Conservation (phyloP, 2,113 vertebrate species). For the Mohoua ochrocephala region DNA sequence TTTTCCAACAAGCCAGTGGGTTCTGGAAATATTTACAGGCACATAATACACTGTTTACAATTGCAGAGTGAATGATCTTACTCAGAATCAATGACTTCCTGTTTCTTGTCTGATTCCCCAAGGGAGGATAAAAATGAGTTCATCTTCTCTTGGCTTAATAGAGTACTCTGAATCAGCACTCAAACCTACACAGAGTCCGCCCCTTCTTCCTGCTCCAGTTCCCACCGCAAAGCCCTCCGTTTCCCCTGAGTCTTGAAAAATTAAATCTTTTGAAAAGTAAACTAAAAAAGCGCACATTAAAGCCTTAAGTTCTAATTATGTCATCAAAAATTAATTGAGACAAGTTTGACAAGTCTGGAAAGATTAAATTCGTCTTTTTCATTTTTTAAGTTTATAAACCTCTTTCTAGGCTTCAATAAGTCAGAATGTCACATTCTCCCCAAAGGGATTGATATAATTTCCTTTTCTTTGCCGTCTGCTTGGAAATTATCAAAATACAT, state of each 20-base stretch:
- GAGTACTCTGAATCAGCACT: slow-evolving; percentile 63
- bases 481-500: slow-evolving; percentile 36
- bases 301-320: slow-evolving; percentile 43
- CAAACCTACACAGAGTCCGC: slow-evolving; percentile 40
- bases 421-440: slow-evolving; percentile 48
- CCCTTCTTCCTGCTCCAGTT: slow-evolving; percentile 49
- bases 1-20: slow-evolving; percentile 45
- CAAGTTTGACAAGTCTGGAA: slow-evolving; percentile 55
- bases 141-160: slow-evolving; percentile 52
- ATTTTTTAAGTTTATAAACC: slow-evolving; percentile 39
- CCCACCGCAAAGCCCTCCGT: not conserved
- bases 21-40: slow-evolving; percentile 73
- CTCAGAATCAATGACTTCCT: slow-evolving; percentile 76
- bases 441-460: slow-evolving; percentile 15
- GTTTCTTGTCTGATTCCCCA: slow-evolving; percentile 70
- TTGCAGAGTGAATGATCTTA: slow-evolving; percentile 68
- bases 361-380: slow-evolving; percentile 6
- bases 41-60: slow-evolving; percentile 70
- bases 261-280: slow-evolving; percentile 21
- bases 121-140: slow-evolving; percentile 68
- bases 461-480: not conserved
- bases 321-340: slow-evolving; percentile 55
- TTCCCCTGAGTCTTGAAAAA: not conserved
- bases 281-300: not conserved
- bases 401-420: slow-evolving; percentile 29